Conservation (phyloP, 2,113 vertebrate species). For the Chascanopsetta lugubris region DNA sequence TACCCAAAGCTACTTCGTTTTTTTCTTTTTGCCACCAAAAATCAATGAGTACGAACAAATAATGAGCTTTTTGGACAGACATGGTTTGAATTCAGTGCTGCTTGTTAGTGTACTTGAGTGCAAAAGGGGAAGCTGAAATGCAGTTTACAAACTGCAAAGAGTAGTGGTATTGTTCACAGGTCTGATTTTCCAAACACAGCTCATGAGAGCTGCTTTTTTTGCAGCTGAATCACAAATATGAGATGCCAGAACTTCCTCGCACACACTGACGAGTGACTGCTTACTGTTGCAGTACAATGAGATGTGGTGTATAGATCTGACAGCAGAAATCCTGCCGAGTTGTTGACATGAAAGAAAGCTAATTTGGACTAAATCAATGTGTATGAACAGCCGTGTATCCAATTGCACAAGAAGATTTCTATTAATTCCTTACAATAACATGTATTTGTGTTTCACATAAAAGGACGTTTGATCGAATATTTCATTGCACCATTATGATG, state of each 20-base stretch:
- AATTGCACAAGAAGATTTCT: not conserved
- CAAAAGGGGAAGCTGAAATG: not conserved
- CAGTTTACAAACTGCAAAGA: not conserved
- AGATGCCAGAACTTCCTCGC: not conserved
- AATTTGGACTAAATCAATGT: not conserved
- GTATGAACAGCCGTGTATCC: not conserved
- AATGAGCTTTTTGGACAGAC: too few relatives aligned
- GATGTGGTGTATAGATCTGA: not conserved
- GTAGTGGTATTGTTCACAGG: not conserved
- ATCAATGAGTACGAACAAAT: too few relatives aligned
- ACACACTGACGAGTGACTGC: not conserved
- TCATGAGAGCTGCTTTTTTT: not conserved
- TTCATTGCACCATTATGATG: not conserved
- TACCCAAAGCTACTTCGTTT: too few relatives aligned
- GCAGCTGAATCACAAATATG: not conserved
- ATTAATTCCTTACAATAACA: not conserved
- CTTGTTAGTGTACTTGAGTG: not conserved
- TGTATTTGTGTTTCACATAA: not conserved
- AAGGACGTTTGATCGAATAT: not conserved
- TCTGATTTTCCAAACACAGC: not conserved
- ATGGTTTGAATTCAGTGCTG: not conserved
- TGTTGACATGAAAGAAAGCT: not conserved
- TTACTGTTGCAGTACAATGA: not conserved
- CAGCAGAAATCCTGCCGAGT: not conserved
- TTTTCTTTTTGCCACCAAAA: too few relatives aligned